phyloP scores from a whole-genome alignment of 2,113 vertebrate genomes.

The Neotragus pygmaeus region DNA sequence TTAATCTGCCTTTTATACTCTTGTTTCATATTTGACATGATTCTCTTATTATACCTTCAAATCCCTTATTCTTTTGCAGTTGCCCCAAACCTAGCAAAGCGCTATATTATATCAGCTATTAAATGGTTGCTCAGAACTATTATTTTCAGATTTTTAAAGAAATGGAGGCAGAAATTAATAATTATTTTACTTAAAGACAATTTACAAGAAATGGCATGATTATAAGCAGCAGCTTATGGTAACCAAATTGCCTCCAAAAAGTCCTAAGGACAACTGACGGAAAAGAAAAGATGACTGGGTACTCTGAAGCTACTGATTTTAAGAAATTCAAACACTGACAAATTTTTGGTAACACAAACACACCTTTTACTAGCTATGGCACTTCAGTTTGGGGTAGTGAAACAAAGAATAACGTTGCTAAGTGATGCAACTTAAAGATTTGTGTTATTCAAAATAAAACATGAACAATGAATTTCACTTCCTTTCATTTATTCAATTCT shows the following conservation, averaged over 20 bases:
- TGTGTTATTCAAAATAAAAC: constrained; percentile 35
- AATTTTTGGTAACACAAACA: neutral
- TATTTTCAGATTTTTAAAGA: constrained; percentile 20
- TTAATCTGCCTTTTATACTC: neutral
- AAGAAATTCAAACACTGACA: constrained; percentile 21
- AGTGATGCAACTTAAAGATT: neutral
- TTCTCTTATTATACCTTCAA: neutral
- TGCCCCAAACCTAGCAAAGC: neutral
- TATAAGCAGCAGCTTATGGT: neutral
- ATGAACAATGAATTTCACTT: constrained; percentile 23
- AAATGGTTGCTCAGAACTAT: neutral
- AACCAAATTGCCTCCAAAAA: neutral
- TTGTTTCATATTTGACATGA: neutral
- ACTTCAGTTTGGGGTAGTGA: neutral
- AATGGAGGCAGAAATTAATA: neutral
- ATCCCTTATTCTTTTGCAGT: neutral
- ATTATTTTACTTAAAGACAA: neutral
- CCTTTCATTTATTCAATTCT: neutral
- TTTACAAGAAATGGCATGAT: neutral
- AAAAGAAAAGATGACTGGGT: neutral
- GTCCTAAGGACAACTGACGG: neutral
- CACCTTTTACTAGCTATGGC: neutral
- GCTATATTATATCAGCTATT: neutral
- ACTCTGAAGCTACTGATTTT: neutral
- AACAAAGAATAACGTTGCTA: neutral